phyloP scores from a whole-genome alignment of 2,797 vertebrate genomes.

The Taeniopygia guttata region DNA sequence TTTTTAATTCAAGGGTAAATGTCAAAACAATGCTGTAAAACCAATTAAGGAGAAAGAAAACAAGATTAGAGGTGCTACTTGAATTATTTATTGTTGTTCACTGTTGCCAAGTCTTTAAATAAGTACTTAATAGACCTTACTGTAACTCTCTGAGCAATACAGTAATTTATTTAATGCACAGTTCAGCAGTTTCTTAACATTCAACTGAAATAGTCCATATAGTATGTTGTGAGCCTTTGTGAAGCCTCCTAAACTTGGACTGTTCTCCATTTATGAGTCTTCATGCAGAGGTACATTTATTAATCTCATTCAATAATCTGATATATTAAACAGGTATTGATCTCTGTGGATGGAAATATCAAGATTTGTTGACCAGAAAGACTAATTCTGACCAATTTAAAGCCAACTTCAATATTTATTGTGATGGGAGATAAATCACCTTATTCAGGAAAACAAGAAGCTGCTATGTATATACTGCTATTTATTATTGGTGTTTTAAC shows the following conservation, averaged over 20 bases:
- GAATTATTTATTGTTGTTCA: conserved; percentile 72
- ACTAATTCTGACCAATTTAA: conserved; percentile 43
- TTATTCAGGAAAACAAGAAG: conserved; percentile 6
- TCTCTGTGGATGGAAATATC: neutral
- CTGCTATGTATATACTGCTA: neutral
- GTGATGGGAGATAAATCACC: neutral
- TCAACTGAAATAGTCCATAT: neutral
- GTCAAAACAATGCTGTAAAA: conserved; percentile 72
- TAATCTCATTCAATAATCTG: conserved; percentile 5
- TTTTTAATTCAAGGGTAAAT: conserved; percentile 66
- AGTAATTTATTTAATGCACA: conserved; percentile 59
- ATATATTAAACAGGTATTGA: conserved; percentile 15
- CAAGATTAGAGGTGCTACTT: conserved; percentile 65
- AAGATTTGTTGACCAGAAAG: conserved; percentile 44
- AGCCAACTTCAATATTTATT: conserved; percentile 23
- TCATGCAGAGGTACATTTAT: neutral
- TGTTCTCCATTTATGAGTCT: neutral
- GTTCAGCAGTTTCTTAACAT: conserved; percentile 41
- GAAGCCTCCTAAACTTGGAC: neutral
- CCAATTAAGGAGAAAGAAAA: conserved; percentile 69
- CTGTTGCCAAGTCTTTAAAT: conserved; percentile 65
- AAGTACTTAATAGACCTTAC: conserved; percentile 65
- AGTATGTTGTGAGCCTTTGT: neutral
- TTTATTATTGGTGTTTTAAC: neutral
- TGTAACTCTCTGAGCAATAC: conserved; percentile 55